phyloP scores from a whole-genome alignment of 2,888 invertebrate species.

The Drosophila subquinaria region DNA sequence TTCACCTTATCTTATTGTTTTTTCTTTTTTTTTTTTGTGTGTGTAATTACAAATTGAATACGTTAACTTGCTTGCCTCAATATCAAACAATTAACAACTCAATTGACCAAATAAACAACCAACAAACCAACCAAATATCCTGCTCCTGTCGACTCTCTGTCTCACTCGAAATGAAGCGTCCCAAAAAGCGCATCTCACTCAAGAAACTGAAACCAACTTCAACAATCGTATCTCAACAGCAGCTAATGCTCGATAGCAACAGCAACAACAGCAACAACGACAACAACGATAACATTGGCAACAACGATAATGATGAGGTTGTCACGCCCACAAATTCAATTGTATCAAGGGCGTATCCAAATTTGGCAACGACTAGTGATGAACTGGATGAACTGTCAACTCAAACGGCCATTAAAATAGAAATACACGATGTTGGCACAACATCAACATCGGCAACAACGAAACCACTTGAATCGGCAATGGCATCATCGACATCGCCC shows the following conservation, averaged over 20 bases:
- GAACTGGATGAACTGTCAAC: conserved; percentile 76
- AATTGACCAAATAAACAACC: conserved; percentile 33
- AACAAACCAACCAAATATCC: conserved; percentile 42
- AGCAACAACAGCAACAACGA: conserved; percentile 49
- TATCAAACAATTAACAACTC: conserved; percentile 26
- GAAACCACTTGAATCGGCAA: conserved; percentile 66
- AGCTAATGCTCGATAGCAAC: conserved; percentile 70
- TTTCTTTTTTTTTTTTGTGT: conserved; percentile 37
- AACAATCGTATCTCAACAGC: conserved; percentile 83
- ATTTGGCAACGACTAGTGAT: conserved; percentile 66
- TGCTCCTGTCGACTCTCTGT: conserved; percentile 58
- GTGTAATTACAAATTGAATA: conserved; percentile 52
- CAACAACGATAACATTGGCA: conserved; percentile 40
- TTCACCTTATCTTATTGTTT: conserved; percentile 57
- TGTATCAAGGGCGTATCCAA: conserved; percentile 23
- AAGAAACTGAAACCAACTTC: conserved; percentile 79
- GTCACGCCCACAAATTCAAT: conserved; percentile 56
- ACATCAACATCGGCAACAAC: conserved; percentile 46
- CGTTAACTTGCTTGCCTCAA: conserved; percentile 58
- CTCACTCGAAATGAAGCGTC: conserved; percentile 67
- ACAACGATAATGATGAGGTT: conserved; percentile 36
- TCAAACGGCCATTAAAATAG: conserved; percentile 79
- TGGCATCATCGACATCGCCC: conserved; percentile 74
- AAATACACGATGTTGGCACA: conserved; percentile 69
- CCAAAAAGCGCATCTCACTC: conserved; percentile 83